phyloP scores from a whole-genome alignment of 2,888 invertebrate species.

The Lochmaea capreae region DNA sequence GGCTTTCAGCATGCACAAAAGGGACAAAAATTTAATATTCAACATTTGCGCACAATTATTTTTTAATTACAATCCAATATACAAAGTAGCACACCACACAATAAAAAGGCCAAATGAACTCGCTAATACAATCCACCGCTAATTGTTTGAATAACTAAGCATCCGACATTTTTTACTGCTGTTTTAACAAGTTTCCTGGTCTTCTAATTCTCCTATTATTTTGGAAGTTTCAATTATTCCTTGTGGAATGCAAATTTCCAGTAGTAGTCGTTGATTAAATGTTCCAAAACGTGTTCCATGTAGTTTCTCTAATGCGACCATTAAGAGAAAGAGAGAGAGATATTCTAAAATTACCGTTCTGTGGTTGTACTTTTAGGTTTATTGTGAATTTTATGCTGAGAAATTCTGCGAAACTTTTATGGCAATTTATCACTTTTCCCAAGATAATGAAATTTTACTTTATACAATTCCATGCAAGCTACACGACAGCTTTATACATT shows the following conservation, averaged over 20 bases:
- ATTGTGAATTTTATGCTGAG: constrained; percentile 28
- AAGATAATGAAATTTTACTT: constrained; percentile 33
- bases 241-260: constrained; percentile 29
- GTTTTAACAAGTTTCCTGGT: constrained; percentile 1
- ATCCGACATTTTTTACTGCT: constrained; percentile 3
- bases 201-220: constrained; percentile 23
- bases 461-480: constrained; percentile 16
- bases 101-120: not conserved
- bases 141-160: constrained; percentile 11
- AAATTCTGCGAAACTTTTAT: constrained; percentile 27
- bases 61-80: not conserved
- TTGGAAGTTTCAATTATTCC: constrained; percentile 24
- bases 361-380: constrained; percentile 27
- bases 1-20: not conserved
- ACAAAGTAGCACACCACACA: not conserved
- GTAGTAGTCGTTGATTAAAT: constrained; percentile 33
- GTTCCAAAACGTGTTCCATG: constrained; percentile 32
- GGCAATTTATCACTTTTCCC: constrained; percentile 29
- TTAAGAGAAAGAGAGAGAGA: constrained; percentile 26
- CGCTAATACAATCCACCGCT: constrained; percentile 4
- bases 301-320: constrained; percentile 32
- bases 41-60: not conserved
- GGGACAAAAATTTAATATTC: not conserved
- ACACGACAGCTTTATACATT: constrained; percentile 20
- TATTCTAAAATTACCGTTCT: constrained; percentile 28